Percentiles rank a stretch among this genome's conserved stretches.
These are phyloP conservation scores for Patiria miniata DNA, from an alignment of 35 echinoderm and acorn worm species.

Conservation along the genomic window DNA sequence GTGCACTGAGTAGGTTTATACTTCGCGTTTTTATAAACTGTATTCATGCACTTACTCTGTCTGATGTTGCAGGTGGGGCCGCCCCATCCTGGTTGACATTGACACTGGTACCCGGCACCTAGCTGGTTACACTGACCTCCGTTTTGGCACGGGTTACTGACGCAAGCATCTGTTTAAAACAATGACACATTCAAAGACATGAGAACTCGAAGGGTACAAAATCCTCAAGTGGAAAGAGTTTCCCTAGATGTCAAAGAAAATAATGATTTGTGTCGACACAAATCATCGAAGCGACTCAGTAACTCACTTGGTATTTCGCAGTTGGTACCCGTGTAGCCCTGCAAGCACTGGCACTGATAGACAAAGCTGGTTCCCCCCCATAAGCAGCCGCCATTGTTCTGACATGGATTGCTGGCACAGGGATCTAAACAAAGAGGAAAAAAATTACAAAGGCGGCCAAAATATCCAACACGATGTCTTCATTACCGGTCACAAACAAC, in stretches of 20 bases:
- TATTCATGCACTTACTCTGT: neutral
- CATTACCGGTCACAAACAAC: no score
- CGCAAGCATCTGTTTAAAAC: neutral
- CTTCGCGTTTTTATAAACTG: no score
- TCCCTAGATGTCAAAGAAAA: no score
- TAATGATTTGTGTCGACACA: no score
- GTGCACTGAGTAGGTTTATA: no score
- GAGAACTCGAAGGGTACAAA: no score
- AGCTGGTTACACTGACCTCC: neutral
- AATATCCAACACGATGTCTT: no score
- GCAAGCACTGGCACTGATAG: slow-evolving; percentile 3
- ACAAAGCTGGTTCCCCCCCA: slow-evolving; percentile 1
- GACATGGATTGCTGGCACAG: slow-evolving; percentile 12
- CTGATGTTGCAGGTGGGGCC: neutral
- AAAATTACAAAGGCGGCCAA: no score
- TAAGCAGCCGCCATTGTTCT: slow-evolving; percentile 40
- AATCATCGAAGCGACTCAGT: neutral
- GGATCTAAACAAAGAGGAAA: neutral
- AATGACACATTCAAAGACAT: neutral
- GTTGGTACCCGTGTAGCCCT: slow-evolving; percentile 17
- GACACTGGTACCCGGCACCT: neutral
- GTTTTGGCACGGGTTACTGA: neutral
- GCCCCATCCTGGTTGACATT: neutral
- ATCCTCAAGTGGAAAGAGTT: no score
- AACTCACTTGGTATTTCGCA: neutral